Evolutionary conservation across 2,797 vertebrate genomes (phyloP).

Genomic region (Intellagama lesueurii): DNA sequence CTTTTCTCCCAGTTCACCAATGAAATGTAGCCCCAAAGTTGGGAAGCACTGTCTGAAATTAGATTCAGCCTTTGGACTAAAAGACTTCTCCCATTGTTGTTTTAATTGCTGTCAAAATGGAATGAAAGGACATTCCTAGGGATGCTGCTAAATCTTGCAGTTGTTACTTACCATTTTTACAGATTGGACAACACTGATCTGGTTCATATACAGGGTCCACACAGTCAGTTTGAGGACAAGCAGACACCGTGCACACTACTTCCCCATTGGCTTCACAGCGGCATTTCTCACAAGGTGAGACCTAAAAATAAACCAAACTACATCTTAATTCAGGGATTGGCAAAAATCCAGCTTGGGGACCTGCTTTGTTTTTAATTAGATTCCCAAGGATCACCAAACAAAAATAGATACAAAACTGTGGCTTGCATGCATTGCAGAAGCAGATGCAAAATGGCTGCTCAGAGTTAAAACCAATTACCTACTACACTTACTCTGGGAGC

Average conservation of each 20-base stretch:
- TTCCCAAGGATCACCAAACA: neutral
- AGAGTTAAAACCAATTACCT: neutral
- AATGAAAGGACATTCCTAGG: neutral
- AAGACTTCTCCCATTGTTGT: too few species aligned
- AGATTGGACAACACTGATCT: constrained; percentile 98
- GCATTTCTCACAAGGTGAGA: constrained; percentile 95
- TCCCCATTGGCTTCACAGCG: constrained; percentile 95
- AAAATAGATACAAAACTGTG: neutral
- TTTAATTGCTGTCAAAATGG: neutral
- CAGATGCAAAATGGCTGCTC: neutral
- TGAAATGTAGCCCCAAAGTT: too few species aligned
- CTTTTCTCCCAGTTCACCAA: too few species aligned
- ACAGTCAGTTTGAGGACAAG: constrained; percentile 97
- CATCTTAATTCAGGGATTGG: constrained; percentile 4
- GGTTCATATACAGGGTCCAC: constrained; percentile 98
- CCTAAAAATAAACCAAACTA: constrained; percentile 81
- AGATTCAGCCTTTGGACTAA: too few species aligned
- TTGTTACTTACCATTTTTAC: constrained; percentile 89
- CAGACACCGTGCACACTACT: constrained; percentile 94
- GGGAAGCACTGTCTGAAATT: too few species aligned
- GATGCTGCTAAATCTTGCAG: neutral
- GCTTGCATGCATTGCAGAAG: neutral
- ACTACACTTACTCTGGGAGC: too few species aligned
- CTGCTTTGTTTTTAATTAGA: neutral
- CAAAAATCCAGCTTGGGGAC: neutral